Evolutionary conservation across 2,113 vertebrate species (phyloP).

Genomic region (Semnornis frantzii): DNA sequence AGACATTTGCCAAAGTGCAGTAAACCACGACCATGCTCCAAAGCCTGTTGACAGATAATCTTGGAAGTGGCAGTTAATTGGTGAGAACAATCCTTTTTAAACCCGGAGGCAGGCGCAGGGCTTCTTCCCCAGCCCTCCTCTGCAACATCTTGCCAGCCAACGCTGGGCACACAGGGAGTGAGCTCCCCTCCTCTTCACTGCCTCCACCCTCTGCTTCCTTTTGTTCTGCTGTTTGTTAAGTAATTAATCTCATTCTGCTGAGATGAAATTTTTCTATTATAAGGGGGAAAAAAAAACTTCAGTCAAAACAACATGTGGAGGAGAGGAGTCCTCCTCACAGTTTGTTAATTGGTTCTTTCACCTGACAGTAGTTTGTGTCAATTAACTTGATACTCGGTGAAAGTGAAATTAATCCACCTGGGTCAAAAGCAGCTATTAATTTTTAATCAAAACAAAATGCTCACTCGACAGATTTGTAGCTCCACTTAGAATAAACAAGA

Average conservation of each 20-base stretch:
- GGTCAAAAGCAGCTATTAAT: conserved; percentile 84
- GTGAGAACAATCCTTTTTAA: not conserved
- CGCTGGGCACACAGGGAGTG: not conserved
- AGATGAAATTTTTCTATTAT: conserved; percentile 62
- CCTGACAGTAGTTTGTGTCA: conserved; percentile 80
- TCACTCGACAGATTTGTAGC: conserved; percentile 75
- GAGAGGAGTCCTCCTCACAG: conserved; percentile 59
- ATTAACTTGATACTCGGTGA: conserved; percentile 79
- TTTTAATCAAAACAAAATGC: conserved; percentile 82
- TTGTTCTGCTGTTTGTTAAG: conserved; percentile 53
- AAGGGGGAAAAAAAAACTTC: not conserved
- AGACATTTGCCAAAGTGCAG: conserved; percentile 42
- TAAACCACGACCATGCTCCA: conserved; percentile 13
- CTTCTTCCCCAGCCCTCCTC: not conserved
- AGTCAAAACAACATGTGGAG: conserved; percentile 63
- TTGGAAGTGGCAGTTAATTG: conserved; percentile 19
- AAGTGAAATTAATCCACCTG: conserved; percentile 81
- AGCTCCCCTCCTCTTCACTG: not conserved
- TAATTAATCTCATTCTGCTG: conserved; percentile 68
- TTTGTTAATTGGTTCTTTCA: conserved; percentile 81
- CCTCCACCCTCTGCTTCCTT: not conserved
- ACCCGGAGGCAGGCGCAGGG: not conserved
- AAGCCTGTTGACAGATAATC: conserved; percentile 20
- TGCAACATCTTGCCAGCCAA: conserved; percentile 15
- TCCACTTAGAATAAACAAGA: conserved; percentile 68